Base-by-base conservation (phyloP, 2,888 invertebrate genomes). In the Acrocyrtus sp. region DNA sequence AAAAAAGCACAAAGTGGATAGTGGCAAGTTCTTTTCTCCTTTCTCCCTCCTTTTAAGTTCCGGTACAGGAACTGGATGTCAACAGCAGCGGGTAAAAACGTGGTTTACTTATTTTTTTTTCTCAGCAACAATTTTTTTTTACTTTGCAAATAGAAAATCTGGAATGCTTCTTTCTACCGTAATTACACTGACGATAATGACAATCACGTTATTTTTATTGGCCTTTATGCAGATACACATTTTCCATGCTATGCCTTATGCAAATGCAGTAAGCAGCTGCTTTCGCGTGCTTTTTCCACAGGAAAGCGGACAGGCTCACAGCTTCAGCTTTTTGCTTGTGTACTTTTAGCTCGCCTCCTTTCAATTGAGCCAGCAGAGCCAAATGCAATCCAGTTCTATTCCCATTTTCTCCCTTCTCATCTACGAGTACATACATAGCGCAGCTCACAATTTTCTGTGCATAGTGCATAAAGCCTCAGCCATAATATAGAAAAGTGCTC, bases 351-450 rank as follows among this genome's bases (percentile, higher is more conserved):
- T 60, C 48, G 67, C 67, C 67, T 68, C 21, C 67, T 29, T 58
- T 68, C 27, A 68, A 68, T 68, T 68, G 67, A 68, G 67, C 60
- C 51, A 51, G 29, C 43, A 41, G 43, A 51, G 24, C 12, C 27
- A 27, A 60, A 53, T 68, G 67, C 67, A 68, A 68, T 58, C 60
- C 60, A 68, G 60, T 68, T 43, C 29, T 68, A 68, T 68, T 68
- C 67, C 58, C 67, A 60, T 60, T 68, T 62, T 62, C 34, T 39
- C 60, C 57, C 56, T 27, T 24, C 39, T 27, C 27, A 45, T 8
- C 12, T 15, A 24, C 21, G 34, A 56, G 39, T 56, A 41, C 39
- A 41, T 41, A 54, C 34, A 54, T 27, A 24, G 1, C 8, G 10
- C 6, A 24, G 15, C 10, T 10, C 29, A 19, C 43, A 6, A 22